Conservation (phyloP, 1,140 invertebrate species). For the Bicyclus anynana region DNA sequence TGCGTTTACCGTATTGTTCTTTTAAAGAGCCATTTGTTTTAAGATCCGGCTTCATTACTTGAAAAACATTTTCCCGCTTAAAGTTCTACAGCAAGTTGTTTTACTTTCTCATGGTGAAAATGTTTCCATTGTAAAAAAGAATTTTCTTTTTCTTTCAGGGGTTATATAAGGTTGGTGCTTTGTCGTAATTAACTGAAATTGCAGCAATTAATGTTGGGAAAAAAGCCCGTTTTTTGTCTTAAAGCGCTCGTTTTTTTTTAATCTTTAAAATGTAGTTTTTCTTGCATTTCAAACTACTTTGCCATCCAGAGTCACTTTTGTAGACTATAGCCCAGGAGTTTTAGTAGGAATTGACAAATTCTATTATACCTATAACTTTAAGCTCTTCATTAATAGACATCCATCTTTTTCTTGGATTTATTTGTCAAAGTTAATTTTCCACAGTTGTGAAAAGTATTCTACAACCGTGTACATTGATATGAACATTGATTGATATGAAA, state of each 20-base stretch:
- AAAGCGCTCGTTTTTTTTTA: not conserved
- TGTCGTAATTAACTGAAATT: not conserved
- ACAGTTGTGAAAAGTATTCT: too few species aligned
- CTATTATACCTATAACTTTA: too few species aligned
- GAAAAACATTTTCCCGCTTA: constrained; percentile 10
- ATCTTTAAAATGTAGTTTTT: not conserved
- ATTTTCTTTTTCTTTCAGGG: constrained; percentile 8
- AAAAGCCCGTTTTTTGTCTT: not conserved
- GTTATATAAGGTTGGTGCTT: constrained; percentile 4
- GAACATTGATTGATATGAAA: too few species aligned
- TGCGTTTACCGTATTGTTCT: constrained; percentile 27
- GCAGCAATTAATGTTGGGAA: not conserved
- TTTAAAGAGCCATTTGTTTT: constrained; percentile 21
- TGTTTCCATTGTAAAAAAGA: constrained; percentile 4
- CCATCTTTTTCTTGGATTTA: too few species aligned
- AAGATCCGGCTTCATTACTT: constrained; percentile 14
- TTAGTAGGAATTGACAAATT: too few species aligned
- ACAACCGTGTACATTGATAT: too few species aligned
- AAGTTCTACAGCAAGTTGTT: constrained; percentile 14
- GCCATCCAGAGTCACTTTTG: too few species aligned
- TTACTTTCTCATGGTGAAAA: constrained; percentile 12
- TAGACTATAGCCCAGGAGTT: too few species aligned
- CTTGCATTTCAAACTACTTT: too few species aligned
- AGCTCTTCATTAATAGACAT: too few species aligned
- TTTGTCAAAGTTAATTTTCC: too few species aligned